phyloP scores from a whole-genome alignment of 2,113 vertebrate species.

The Zapus hudsonius region DNA sequence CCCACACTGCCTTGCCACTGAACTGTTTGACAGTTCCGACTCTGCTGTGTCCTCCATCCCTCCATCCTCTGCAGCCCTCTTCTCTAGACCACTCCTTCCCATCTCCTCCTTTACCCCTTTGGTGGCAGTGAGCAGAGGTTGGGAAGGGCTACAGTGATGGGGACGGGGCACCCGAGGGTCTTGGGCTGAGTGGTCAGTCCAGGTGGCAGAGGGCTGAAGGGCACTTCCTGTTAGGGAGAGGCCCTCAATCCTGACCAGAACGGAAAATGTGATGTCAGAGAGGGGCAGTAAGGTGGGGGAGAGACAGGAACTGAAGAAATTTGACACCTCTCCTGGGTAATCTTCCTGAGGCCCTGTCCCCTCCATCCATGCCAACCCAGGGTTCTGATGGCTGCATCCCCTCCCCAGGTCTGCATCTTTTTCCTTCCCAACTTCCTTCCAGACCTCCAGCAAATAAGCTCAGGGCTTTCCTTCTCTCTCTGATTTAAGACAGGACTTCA shows the following conservation, averaged over 20 bases:
- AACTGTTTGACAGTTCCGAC: not conserved
- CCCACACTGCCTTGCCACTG: not conserved
- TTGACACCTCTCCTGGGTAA: conserved; percentile 40
- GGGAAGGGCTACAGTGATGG: not conserved
- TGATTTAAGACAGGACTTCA: not conserved
- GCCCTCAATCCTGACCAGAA: conserved; percentile 54
- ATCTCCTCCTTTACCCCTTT: not conserved
- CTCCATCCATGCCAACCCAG: not conserved
- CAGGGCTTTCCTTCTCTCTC: not conserved
- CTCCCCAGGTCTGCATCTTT: not conserved
- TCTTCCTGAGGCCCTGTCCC: not conserved
- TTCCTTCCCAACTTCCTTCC: not conserved
- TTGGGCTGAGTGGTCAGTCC: conserved; percentile 25
- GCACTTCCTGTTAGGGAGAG: conserved; percentile 65
- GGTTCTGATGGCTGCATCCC: not conserved
- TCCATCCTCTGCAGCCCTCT: not conserved
- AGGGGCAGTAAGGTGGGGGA: not conserved
- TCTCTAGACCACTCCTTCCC: not conserved
- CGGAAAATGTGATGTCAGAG: conserved; percentile 77
- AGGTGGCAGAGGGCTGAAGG: conserved; percentile 54
- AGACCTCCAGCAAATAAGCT: not conserved
- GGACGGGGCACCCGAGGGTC: not conserved
- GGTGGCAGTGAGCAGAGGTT: not conserved
- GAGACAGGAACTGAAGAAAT: conserved; percentile 55
- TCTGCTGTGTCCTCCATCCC: not conserved